A percentile compares a stretch with the other conserved stretches of the same genome.
These are phyloP conservation scores for Bovichtus diacanthus DNA, from an alignment of 2,797 vertebrate species.

Conservation along the genomic window DNA sequence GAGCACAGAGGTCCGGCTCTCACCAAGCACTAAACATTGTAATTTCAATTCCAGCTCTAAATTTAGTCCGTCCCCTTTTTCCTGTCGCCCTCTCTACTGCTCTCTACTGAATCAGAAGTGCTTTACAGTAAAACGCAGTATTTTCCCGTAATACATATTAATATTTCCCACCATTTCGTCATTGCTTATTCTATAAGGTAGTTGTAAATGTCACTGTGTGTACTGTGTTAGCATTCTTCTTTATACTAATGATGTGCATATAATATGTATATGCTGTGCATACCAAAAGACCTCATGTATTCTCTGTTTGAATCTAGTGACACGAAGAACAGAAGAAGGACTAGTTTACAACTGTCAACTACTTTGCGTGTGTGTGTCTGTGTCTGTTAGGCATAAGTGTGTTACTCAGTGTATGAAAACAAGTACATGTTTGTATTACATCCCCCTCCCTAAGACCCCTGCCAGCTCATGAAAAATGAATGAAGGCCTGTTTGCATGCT, in stretches of 20 bases:
- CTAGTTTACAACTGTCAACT: not conserved
- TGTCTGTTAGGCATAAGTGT: constrained; percentile 36
- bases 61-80: constrained; percentile 3
- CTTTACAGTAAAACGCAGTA: not conserved
- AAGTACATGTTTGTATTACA: constrained; percentile 71
- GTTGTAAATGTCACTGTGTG: not conserved
- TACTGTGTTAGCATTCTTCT: not conserved
- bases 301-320: constrained; percentile 2
- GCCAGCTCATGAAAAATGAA: constrained; percentile 73
- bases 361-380: constrained; percentile 14
- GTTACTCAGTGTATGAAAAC: constrained; percentile 66
- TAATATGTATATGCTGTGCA: too few relatives aligned
- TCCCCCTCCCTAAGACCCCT: constrained; percentile 42
- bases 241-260: not conserved
- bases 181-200: not conserved
- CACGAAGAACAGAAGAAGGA: not conserved
- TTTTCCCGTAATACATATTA: not conserved
- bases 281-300: not conserved
- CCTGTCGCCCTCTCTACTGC: not conserved
- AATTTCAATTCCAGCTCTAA: constrained; percentile 28
- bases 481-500: constrained; percentile 51
- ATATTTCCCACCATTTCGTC: not conserved
- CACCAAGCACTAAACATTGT: constrained; percentile 29
- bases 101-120: not conserved
- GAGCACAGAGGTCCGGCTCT: not conserved